These are phyloP conservation scores for Gasteruption jaculator DNA, from an alignment of 2,888 invertebrate genomes.

Conservation along the genomic window DNA sequence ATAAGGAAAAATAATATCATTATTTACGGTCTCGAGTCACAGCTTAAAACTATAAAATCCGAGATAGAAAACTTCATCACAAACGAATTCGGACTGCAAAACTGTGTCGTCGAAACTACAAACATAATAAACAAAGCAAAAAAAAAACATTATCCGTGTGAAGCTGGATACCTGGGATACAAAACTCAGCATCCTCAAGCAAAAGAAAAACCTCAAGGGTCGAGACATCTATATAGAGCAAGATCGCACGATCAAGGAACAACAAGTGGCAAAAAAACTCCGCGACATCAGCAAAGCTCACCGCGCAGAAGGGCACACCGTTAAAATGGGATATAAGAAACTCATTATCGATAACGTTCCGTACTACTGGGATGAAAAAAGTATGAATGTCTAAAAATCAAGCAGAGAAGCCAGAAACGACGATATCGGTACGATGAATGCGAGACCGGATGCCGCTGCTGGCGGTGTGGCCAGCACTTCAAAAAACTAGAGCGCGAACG, in stretches of 20 bases:
- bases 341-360: constrained; percentile 5
- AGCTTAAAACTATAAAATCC: neutral
- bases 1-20: constrained; percentile 13
- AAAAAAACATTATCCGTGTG: constrained; percentile 1
- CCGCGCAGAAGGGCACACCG: too few species aligned
- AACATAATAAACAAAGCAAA: constrained; percentile 6
- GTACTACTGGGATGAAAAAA: constrained; percentile 6
- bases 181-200: constrained; percentile 2
- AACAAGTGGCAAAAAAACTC: too few species aligned
- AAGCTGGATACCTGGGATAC: constrained; percentile 10
- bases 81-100: constrained; percentile 5
- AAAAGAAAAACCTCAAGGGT: constrained; percentile 8
- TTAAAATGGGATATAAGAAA: too few species aligned
- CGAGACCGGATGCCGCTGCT: neutral
- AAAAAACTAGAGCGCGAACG: constrained; percentile 2
- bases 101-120: neutral
- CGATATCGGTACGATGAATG: neutral
- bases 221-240: constrained; percentile 11
- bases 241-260: constrained; percentile 5
- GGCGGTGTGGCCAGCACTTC: neutral
- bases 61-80: constrained; percentile 6
- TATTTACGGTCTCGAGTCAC: constrained; percentile 1
- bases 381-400: neutral
- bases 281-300: too few species aligned
- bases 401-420: neutral